A percentile compares a stretch with the other conserved stretches of the same genome.
These are phyloP conservation scores for Anoplophora glabripennis DNA, from an alignment of 1,140 invertebrate species.

Conservation along the genomic window DNA sequence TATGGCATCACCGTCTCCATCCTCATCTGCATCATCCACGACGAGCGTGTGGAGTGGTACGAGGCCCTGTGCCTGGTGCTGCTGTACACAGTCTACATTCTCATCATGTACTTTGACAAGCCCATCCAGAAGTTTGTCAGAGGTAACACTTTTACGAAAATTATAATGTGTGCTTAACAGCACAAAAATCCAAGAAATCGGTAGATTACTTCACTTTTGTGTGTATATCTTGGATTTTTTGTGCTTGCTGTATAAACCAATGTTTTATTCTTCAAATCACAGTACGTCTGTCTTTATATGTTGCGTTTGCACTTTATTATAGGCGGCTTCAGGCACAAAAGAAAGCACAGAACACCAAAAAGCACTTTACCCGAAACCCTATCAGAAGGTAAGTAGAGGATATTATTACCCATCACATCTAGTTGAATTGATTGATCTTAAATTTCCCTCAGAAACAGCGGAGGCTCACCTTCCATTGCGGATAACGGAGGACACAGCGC, in stretches of 20 bases:
- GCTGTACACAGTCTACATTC: slow-evolving; percentile 79
- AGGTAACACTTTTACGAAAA: slow-evolving; percentile 48
- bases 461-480: slow-evolving; percentile 34
- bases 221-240: no score
- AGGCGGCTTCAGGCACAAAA: no score
- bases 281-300: no score
- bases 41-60: slow-evolving; percentile 88
- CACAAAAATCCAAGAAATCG: no score
- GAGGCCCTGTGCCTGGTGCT: slow-evolving; percentile 78
- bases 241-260: no score
- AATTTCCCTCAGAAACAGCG: slow-evolving; percentile 33
- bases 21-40: slow-evolving; percentile 85
- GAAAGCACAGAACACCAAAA: no score
- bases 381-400: slow-evolving; percentile 10
- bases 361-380: no score
- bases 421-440: no score
- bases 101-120: slow-evolving; percentile 84
- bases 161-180: no score
- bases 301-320: no score
- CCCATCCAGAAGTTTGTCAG: slow-evolving; percentile 75
- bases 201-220: no score
- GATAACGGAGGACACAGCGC: slow-evolving; percentile 22
- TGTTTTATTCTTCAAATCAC: no score
- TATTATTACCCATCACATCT: neutral
- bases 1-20: slow-evolving; percentile 88